These are phyloP conservation scores for Aegithalos caudatus DNA, from an alignment of 2,113 vertebrate species.

Conservation along the genomic window DNA sequence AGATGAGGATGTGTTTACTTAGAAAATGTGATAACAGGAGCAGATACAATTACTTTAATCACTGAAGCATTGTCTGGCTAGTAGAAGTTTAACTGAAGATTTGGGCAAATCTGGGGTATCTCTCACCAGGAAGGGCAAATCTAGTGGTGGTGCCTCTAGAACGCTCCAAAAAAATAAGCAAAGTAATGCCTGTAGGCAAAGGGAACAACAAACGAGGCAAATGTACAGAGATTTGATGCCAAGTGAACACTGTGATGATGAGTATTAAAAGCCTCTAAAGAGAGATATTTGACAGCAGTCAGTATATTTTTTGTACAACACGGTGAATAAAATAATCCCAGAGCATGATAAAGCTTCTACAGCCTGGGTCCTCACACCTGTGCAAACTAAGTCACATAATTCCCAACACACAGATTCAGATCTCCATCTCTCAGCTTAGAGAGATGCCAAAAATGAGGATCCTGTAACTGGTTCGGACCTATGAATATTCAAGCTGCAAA, in stretches of 20 bases:
- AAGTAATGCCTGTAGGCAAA: neutral
- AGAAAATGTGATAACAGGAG: neutral
- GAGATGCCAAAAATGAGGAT: neutral
- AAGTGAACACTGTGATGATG: neutral
- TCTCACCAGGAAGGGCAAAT: neutral
- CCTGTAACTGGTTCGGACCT: neutral
- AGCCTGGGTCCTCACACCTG: neutral
- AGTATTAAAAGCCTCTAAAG: neutral
- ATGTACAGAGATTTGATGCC: neutral
- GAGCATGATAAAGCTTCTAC: neutral
- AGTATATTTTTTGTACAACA: neutral
- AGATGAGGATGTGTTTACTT: neutral
- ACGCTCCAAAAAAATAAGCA: neutral
- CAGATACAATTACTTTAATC: neutral
- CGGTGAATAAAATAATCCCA: neutral
- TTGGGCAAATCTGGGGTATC: neutral
- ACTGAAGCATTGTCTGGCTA: neutral
- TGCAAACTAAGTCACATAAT: neutral
- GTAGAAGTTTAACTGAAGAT: neutral
- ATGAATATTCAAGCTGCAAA: neutral
- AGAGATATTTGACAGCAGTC: neutral
- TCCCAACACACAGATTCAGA: neutral
- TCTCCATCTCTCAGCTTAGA: neutral
- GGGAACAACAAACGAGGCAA: neutral
- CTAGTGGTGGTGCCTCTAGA: neutral